Evolutionary conservation across 2,113 vertebrate genomes (phyloP).

Genomic region (Plectropomus leopardus): DNA sequence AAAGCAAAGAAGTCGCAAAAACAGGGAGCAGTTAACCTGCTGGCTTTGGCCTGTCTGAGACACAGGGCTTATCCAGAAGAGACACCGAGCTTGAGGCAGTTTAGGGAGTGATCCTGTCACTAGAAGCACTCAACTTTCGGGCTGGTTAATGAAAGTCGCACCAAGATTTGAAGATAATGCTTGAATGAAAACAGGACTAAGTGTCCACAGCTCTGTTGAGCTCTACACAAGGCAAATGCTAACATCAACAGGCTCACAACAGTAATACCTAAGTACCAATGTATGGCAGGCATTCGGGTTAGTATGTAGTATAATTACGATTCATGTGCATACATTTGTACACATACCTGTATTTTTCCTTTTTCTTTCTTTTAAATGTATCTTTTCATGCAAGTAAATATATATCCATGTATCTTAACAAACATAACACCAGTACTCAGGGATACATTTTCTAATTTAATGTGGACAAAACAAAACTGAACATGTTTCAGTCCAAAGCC

Average conservation of each 20-base stretch:
- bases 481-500: too few species aligned
- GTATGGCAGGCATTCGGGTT: not conserved
- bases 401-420: too few species aligned
- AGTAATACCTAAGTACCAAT: not conserved
- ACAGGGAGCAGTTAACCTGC: conserved; percentile 35
- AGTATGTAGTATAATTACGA: too few species aligned
- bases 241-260: not conserved
- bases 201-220: not conserved
- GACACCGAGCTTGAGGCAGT: conserved; percentile 13
- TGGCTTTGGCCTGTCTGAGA: conserved; percentile 13
- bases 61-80: not conserved
- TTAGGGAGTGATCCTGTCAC: not conserved
- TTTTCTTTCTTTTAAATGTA: too few species aligned
- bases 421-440: too few species aligned
- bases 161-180: not conserved
- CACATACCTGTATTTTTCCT: too few species aligned
- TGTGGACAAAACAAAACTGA: too few species aligned
- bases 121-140: not conserved
- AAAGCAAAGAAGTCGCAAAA: conserved; percentile 55
- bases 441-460: too few species aligned
- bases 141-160: not conserved
- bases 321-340: too few species aligned
- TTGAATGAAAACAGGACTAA: not conserved
- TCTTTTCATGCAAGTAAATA: too few species aligned
- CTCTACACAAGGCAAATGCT: not conserved